Base-by-base conservation (phyloP, 2,797 vertebrate genomes). In the Dipus sagitta region DNA sequence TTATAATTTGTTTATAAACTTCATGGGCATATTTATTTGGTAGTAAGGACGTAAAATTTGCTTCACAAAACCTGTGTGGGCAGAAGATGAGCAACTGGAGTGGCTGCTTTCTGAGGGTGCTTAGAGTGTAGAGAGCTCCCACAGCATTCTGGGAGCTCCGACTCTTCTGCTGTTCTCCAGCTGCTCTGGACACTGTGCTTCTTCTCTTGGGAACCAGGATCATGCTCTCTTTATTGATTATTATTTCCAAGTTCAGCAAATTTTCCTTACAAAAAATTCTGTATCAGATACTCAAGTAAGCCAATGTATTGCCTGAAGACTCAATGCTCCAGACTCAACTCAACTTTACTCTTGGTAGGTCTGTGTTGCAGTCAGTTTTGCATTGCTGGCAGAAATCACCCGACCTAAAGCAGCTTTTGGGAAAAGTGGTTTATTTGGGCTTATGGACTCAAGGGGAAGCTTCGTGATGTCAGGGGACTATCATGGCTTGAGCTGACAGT, bases 1-100 rank as follows among this genome's bases (percentile, higher is more conserved):
- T 85, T 86, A 68, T 77, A 71, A 88, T 77, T 92, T 96, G 62
- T 82, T 92, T 60, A 77, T 87, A 30, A 87, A 74, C 38, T 90
- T 94, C 9, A 64, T 30, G 54, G 11, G 18, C 23, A 62, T 78
- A 72, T 52, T 34, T 79, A 72, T 72, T 92, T 88, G 54, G 64
- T 26, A 38, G 23, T 47, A 26, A 52, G 60, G 58, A 38, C 23
- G 38, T 58, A 82, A 87, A 76, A 85, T 77, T 92, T 83, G 28
- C 65, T 71, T 94, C 67, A 75, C 83, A 77, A 77, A 86, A 62
- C 10, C 32, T 71, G 12, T 54, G 58, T 26, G 20, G 58, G 87
- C 54, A 85, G 52, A 90, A 75, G 52, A 83, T 14, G 21, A 54
- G 3, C 75, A 80, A 65, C 23, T 30, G 26, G 2, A 88, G 30